A percentile compares a stretch with the other conserved stretches of the same genome.
These are phyloP conservation scores for Argopecten irradians DNA, from an alignment of 1,140 invertebrate species.

Conservation along the genomic window DNA sequence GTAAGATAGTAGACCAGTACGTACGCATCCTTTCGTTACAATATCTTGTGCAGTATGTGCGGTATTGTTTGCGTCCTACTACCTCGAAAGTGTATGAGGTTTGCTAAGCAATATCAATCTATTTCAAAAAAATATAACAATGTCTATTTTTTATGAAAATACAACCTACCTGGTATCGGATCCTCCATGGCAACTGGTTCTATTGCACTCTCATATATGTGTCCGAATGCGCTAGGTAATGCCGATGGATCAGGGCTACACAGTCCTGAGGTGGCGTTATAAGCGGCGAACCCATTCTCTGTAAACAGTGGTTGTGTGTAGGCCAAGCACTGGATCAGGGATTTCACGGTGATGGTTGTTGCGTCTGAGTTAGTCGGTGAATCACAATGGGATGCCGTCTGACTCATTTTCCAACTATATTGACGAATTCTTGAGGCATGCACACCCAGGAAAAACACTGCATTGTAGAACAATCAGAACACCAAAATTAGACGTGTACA, in stretches of 20 bases:
- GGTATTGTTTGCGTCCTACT: no score
- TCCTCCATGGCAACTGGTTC: not conserved
- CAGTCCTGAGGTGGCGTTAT: not conserved
- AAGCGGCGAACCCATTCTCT: not conserved
- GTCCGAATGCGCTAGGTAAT: not conserved
- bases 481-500: no score
- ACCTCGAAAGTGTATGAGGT: no score
- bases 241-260: not conserved
- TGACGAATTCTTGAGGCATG: not conserved
- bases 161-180: not conserved
- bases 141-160: no score
- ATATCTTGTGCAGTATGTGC: no score
- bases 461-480: no score
- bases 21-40: no score
- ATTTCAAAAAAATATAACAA: no score
- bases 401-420: not conserved
- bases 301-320: not conserved
- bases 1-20: no score
- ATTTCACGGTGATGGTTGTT: not conserved
- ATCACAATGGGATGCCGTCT: not conserved
- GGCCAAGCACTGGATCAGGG: not conserved
- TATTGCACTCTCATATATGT: not conserved
- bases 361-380: not conserved
- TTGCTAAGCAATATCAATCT: no score
- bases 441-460: no score